A percentile compares a stretch with the other conserved stretches of the same genome.
Evolutionary conservation across 2,797 vertebrate genomes (phyloP).

Genomic region (Paramormyrops hopkinsi): DNA sequence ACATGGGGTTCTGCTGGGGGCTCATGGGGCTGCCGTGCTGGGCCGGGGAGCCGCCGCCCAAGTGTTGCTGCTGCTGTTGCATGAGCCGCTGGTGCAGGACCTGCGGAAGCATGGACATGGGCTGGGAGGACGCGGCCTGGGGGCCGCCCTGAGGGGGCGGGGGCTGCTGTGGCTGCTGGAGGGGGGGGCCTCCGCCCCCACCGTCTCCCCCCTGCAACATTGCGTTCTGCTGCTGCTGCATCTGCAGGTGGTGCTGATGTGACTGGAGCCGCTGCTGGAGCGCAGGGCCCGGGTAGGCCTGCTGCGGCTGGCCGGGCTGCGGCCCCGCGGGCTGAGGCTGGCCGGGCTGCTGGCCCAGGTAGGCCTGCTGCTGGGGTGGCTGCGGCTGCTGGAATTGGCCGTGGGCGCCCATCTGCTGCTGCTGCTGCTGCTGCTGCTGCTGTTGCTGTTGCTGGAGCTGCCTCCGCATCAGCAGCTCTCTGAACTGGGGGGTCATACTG

Average conservation of each 20-base stretch:
- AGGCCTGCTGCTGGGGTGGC: constrained; percentile 55
- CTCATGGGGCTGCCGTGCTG: constrained; percentile 92
- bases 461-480: constrained; percentile 77
- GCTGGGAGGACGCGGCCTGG: constrained; percentile 52
- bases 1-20: constrained; percentile 66
- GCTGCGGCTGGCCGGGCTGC: constrained; percentile 60
- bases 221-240: constrained; percentile 62
- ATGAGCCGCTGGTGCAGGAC: constrained; percentile 82
- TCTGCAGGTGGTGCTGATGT: constrained; percentile 63
- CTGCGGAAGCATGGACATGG: constrained; percentile 74
- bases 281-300: constrained; percentile 59
- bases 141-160: constrained; percentile 46
- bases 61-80: constrained; percentile 79
- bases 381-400: constrained; percentile 78
- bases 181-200: constrained; percentile 58
- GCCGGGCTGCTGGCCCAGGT: constrained; percentile 53
- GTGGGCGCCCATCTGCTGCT: constrained; percentile 81
- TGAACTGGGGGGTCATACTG: constrained; percentile 77
- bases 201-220: constrained; percentile 65
- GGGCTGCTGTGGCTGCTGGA: constrained; percentile 59
- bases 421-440: constrained; percentile 64
- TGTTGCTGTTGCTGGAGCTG: constrained; percentile 59
- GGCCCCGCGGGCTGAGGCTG: constrained; percentile 53
- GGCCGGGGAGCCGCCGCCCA: constrained; percentile 74
- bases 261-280: constrained; percentile 72